Base-by-base conservation (phyloP, 2,113 vertebrate species). In the Sinocyclocheilus rhinocerous region DNA sequence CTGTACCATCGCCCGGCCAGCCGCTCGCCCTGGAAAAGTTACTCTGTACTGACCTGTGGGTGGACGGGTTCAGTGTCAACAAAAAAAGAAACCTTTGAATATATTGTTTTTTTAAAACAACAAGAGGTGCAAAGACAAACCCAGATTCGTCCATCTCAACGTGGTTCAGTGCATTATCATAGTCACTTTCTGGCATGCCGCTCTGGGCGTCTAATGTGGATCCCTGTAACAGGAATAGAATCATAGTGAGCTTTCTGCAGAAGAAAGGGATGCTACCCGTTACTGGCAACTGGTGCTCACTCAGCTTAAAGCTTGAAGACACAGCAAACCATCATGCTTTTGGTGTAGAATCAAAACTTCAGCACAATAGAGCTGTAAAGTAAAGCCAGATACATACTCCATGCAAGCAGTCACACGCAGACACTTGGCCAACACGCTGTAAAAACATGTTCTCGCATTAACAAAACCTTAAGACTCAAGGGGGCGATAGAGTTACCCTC, bases 131-230 rank as follows among this genome's bases (percentile, higher is more conserved):
- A 59, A 69, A 55, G 26, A 61, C 91, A 88, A 94, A 99, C 98
- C 96, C 96, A 0, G 84, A 83, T 79, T 97, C 97, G 4, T 98
- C 97, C 87, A 93, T 92, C 88, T 97, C 97, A 42, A 90, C 91
- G 5, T 97, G 95, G 6, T 95, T 93, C 48, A 93, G 91, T 18
- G 96, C 94, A 59, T 97, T 96, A 91, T 99, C 97, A 0, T 97
- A 99, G 91, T 98, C 97, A 0, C 96, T 97, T 90, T 98, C 97
- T 0, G 96, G 94, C 84, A 97, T 91, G 5, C 96, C 95, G 87
- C 94, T 94, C 89, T 96, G 96, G 88, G 97, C 97, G 89, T 99
- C 98, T 91, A 99, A 92, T 89, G 96, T 97, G 0, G 97, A 97
- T 52, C 96, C 94, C 98, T 99, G 91, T 8, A 81, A 84, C 57